These are phyloP conservation scores for Phlogophora meticulosa DNA, from an alignment of 2,888 invertebrate species.

Conservation along the genomic window DNA sequence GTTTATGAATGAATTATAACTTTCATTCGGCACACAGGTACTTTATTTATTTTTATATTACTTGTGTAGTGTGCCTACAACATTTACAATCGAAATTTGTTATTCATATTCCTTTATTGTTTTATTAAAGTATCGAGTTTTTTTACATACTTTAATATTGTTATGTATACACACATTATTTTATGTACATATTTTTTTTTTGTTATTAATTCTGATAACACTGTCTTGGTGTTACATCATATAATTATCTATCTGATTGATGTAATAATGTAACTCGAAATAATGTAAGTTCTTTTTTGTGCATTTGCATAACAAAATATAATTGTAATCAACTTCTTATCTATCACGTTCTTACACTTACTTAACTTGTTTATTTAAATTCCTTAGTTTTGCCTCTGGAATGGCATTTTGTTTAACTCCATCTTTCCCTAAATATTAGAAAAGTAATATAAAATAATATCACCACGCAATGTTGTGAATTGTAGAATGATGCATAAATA, in stretches of 20 bases:
- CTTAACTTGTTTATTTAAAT: neutral
- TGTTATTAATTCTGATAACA: conserved; percentile 27
- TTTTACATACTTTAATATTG: conserved; percentile 36
- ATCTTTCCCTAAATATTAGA: conserved; percentile 4
- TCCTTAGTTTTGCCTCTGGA: conserved; percentile 28
- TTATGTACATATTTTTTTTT: conserved; percentile 35
- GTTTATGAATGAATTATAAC: conserved; percentile 17
- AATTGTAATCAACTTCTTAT: conserved; percentile 25
- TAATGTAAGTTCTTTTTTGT: conserved; percentile 48
- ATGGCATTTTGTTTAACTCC: conserved; percentile 40
- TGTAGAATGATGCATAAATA: neutral
- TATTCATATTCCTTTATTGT: conserved; percentile 29
- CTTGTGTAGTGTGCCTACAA: conserved; percentile 55
- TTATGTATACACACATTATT: conserved; percentile 26
- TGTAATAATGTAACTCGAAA: conserved; percentile 48
- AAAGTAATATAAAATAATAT: neutral
- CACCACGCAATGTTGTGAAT: neutral
- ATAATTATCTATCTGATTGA: conserved; percentile 28
- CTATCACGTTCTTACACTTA: conserved; percentile 5
- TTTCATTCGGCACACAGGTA: conserved; percentile 26
- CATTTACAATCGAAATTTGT: conserved; percentile 47
- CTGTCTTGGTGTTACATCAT: conserved; percentile 25
- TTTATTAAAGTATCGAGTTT: conserved; percentile 25
- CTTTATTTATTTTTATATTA: conserved; percentile 34
- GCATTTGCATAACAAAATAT: conserved; percentile 46